These are phyloP conservation scores for Megamerina dolium DNA, from an alignment of 2,888 invertebrate species.

Conservation along the genomic window DNA sequence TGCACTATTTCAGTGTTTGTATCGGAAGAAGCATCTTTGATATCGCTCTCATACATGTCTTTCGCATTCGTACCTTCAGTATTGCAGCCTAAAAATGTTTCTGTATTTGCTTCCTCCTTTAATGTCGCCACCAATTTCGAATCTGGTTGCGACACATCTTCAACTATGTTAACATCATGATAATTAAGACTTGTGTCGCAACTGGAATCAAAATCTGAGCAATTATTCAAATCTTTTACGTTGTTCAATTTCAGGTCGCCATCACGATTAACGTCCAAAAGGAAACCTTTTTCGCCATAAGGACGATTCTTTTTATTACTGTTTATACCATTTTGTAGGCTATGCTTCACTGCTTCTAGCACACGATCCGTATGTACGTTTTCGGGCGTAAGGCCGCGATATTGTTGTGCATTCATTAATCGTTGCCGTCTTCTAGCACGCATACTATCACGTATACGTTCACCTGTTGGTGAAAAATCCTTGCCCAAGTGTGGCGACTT, in stretches of 20 bases:
- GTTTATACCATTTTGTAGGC: conserved; percentile 24
- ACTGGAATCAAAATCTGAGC: conserved; percentile 49
- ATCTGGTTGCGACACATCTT: conserved; percentile 9
- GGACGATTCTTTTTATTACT: conserved; percentile 34
- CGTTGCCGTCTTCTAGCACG: conserved; percentile 44
- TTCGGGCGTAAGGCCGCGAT: conserved; percentile 27
- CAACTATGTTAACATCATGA: conserved; percentile 37
- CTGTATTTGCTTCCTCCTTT: conserved; percentile 1
- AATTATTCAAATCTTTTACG: conserved; percentile 47
- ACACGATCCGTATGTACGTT: conserved; percentile 36
- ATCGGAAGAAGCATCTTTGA: conserved; percentile 12
- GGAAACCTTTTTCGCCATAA: conserved; percentile 47
- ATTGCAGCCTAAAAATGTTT: not conserved
- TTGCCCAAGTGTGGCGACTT: conserved; percentile 49
- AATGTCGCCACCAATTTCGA: not conserved
- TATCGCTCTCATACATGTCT: conserved; percentile 12
- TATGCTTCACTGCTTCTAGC: conserved; percentile 37
- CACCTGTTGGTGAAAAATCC: conserved; percentile 49
- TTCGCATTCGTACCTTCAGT: conserved; percentile 11
- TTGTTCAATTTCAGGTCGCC: conserved; percentile 43
- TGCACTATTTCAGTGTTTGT: no score
- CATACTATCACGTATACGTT: conserved; percentile 47
- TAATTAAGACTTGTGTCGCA: conserved; percentile 49
- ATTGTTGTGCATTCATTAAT: conserved; percentile 33
- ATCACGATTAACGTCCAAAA: conserved; percentile 43